Percentiles rank a stretch among this genome's conserved stretches.
These are phyloP conservation scores for Tachyglossus aculeatus DNA, from an alignment of 2,797 vertebrate genomes.

Conservation along the genomic window DNA sequence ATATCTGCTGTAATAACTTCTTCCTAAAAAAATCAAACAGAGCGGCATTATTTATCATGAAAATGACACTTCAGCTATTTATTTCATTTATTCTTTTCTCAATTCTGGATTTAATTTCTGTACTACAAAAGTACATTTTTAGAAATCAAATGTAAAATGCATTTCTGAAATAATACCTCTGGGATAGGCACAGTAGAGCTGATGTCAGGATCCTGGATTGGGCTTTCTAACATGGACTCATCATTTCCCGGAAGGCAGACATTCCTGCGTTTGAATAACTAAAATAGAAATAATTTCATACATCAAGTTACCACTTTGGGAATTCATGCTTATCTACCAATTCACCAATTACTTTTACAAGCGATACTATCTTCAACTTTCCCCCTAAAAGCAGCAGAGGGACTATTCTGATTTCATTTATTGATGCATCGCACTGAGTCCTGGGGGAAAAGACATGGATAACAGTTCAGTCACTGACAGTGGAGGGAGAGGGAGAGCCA, in stretches of 20 bases:
- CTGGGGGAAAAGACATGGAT: too few species aligned
- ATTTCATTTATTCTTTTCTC: not conserved
- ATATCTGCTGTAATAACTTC: conserved; percentile 89
- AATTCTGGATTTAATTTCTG: not conserved
- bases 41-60: conserved; percentile 13
- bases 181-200: conserved; percentile 88
- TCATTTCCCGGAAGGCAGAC: conserved; percentile 83
- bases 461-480: too few species aligned
- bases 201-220: conserved; percentile 90
- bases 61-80: not conserved
- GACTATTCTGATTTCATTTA: not conserved
- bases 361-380: not conserved
- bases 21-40: conserved; percentile 77
- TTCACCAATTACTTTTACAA: not conserved
- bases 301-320: too few species aligned
- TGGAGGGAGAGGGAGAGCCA: too few species aligned
- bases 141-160: conserved; percentile 2
- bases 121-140: not conserved
- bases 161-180: conserved; percentile 72
- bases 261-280: conserved; percentile 92
- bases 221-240: conserved; percentile 88
- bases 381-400: not conserved
- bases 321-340: too few species aligned
- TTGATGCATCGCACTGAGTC: too few species aligned
- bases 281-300: conserved; percentile 28